These are phyloP conservation scores for Lamellibrachia satsuma DNA, from an alignment of 2,888 invertebrate species.

Conservation along the genomic window DNA sequence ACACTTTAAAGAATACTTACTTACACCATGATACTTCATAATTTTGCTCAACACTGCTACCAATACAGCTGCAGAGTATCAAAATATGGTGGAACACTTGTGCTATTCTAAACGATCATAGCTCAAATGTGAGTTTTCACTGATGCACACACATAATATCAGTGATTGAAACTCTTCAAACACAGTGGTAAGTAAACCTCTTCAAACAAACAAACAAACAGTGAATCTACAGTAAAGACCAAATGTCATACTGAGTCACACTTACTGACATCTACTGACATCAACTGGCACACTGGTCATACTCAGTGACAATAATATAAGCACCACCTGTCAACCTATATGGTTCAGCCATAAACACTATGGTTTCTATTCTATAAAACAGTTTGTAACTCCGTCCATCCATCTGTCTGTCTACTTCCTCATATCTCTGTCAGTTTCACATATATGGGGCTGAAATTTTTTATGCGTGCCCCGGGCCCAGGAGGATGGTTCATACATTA, in stretches of 20 bases:
- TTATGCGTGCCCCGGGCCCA: too few species aligned
- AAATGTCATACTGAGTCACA: conserved; percentile 26
- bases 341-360: neutral
- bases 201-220: conserved; percentile 25
- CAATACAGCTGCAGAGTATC: neutral
- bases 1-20: neutral
- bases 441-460: too few species aligned
- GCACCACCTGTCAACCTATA: neutral
- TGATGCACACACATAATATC: neutral
- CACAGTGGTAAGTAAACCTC: neutral
- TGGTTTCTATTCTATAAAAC: too few species aligned
- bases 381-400: too few species aligned
- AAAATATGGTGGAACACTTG: neutral
- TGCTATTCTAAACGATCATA: neutral
- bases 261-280: conserved; percentile 24
- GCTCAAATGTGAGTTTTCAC: neutral
- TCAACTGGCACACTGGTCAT: conserved; percentile 21
- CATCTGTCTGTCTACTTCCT: too few species aligned
- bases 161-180: conserved; percentile 21
- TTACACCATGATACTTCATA: neutral
- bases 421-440: too few species aligned
- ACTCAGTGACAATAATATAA: neutral
- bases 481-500: too few species aligned
- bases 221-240: conserved; percentile 23
- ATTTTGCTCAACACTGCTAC: neutral